These are phyloP conservation scores for Ormyrus thymus DNA, from an alignment of 2,888 invertebrate genomes.

Conservation along the genomic window DNA sequence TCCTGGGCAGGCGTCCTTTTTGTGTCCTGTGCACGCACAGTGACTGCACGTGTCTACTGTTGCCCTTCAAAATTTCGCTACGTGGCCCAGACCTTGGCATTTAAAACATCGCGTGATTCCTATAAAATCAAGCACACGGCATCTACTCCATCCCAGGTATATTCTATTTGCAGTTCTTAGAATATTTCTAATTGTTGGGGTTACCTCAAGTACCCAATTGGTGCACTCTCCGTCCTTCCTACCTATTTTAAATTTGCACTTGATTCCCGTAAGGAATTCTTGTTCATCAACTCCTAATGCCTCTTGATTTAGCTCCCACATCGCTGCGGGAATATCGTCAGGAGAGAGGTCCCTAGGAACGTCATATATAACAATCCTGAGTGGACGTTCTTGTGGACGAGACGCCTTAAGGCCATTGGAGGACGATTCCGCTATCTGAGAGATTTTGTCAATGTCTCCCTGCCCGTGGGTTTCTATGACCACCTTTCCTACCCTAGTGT, in stretches of 20 bases:
- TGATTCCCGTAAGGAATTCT: background rate
- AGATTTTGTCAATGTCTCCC: background rate
- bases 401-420: background rate
- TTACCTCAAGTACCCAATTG: conserved; percentile 10
- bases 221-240: background rate
- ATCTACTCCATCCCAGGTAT: background rate
- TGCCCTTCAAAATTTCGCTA: background rate
- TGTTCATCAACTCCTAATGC: no score
- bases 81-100: conserved; percentile 3
- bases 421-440: background rate
- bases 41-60: background rate
- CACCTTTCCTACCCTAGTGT: background rate
- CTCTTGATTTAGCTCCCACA: no score
- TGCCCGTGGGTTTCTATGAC: background rate
- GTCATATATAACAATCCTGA: background rate
- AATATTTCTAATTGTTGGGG: background rate
- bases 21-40: background rate
- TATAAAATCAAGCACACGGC: background rate
- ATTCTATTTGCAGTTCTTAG: background rate
- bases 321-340: background rate
- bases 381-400: background rate
- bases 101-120: background rate
- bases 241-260: background rate
- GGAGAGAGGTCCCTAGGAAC: background rate
- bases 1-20: background rate